phyloP scores from a whole-genome alignment of 2,797 vertebrate species.

The Phrynocephalus guinanensis region DNA sequence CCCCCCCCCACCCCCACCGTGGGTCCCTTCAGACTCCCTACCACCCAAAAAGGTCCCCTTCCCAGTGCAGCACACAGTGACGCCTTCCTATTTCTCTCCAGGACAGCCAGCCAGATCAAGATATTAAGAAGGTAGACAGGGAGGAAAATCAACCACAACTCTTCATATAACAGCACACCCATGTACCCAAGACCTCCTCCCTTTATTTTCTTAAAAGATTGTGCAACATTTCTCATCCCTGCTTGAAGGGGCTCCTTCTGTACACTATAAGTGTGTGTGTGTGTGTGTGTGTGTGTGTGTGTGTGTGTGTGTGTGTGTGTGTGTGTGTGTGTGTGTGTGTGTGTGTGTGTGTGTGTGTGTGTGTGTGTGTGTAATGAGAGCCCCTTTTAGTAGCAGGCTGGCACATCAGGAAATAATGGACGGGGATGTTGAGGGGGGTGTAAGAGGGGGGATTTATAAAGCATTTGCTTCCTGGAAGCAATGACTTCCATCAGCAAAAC shows the following conservation, averaged over 20 bases:
- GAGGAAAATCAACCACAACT: too few species aligned
- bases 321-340: too few species aligned
- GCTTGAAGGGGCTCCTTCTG: conserved; percentile 64
- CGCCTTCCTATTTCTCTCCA: neutral
- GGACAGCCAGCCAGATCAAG: neutral
- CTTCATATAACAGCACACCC: too few species aligned
- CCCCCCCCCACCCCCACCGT: too few species aligned
- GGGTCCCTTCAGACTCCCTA: neutral
- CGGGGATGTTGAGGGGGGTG: neutral
- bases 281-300: conserved; percentile 25
- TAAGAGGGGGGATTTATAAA: conserved; percentile 20
- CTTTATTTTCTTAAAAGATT: conserved; percentile 43
- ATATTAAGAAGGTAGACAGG: conserved; percentile 50
- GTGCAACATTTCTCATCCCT: conserved; percentile 67
- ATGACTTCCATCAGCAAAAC: conserved; percentile 59
- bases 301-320: too few species aligned
- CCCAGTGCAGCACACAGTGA: too few species aligned
- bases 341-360: too few species aligned
- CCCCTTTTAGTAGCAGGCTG: conserved; percentile 69
- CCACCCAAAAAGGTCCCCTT: too few species aligned
- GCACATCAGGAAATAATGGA: conserved; percentile 53
- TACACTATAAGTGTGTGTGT: conserved; percentile 67
- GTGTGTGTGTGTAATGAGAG: conserved; percentile 55
- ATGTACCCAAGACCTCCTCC: conserved; percentile 7
- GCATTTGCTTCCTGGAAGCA: conserved; percentile 70